Percentiles rank a stretch among this genome's conserved stretches.
Evolutionary conservation across 2,888 invertebrate genomes (phyloP).

Genomic region (Keiferia lycopersicella): DNA sequence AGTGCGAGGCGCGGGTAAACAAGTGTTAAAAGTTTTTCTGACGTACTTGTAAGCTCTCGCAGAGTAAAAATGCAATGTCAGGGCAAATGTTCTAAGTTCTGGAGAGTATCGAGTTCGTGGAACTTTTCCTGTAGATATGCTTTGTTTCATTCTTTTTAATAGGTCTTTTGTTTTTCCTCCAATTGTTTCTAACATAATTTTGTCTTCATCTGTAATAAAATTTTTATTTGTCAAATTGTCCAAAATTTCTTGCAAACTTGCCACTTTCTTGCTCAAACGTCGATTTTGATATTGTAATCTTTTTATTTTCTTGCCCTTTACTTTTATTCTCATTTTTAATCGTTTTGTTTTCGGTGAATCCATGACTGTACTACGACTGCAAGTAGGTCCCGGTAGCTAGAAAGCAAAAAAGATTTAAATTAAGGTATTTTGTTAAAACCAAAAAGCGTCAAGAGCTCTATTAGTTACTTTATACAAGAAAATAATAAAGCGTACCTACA

Average conservation of each 20-base stretch:
- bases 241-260: constrained; percentile 12
- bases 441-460: too few relatives aligned
- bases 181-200: background rate
- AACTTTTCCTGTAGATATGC: constrained; percentile 12
- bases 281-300: background rate
- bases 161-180: constrained; percentile 22
- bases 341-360: background rate
- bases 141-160: constrained; percentile 18
- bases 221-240: constrained; percentile 21
- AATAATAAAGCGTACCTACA: too few relatives aligned
- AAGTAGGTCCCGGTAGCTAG: background rate
- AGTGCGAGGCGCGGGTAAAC: constrained; percentile 23
- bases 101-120: constrained; percentile 22
- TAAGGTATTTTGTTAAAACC: too few relatives aligned
- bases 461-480: too few relatives aligned
- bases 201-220: background rate
- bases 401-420: too few relatives aligned
- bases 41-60: constrained; percentile 39
- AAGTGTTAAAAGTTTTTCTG: constrained; percentile 34
- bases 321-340: background rate
- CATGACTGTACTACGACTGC: background rate
- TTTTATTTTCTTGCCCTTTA: background rate
- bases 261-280: background rate
- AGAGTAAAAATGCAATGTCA: constrained; percentile 13
- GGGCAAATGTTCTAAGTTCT: constrained; percentile 26